phyloP scores from a whole-genome alignment of 2,888 invertebrate genomes.

The Hypomecis atomaria region DNA sequence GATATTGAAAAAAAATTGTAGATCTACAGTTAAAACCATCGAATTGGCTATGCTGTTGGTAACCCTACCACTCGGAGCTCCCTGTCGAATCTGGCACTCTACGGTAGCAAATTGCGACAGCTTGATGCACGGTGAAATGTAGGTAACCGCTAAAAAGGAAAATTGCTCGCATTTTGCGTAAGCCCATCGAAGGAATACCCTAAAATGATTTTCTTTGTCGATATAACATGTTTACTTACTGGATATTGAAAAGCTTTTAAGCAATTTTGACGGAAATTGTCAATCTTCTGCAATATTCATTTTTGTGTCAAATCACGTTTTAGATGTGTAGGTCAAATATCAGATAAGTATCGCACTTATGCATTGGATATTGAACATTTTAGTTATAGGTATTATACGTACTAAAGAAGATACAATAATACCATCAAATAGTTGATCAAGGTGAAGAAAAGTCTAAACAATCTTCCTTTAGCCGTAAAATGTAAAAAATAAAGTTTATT shows the following conservation, averaged over 20 bases:
- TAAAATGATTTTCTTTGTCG: slow-evolving; percentile 11
- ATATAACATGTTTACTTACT: slow-evolving; percentile 12
- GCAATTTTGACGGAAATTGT: slow-evolving; percentile 12
- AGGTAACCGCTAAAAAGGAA: slow-evolving; percentile 43
- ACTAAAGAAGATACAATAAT: too few species aligned
- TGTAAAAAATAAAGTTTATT: too few species aligned
- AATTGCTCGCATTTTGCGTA: slow-evolving; percentile 35
- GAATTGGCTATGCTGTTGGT: too few species aligned
- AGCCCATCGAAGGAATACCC: slow-evolving; percentile 12
- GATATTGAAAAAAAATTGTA: too few species aligned
- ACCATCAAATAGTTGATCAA: too few species aligned
- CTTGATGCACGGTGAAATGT: slow-evolving; percentile 57
- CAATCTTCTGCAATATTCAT: neutral
- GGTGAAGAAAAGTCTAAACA: too few species aligned
- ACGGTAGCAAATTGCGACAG: slow-evolving; percentile 57
- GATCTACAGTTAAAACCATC: too few species aligned
- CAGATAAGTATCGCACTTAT: too few species aligned
- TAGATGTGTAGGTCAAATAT: too few species aligned
- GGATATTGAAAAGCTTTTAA: slow-evolving; percentile 23
- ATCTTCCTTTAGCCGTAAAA: too few species aligned
- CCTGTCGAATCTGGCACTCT: slow-evolving; percentile 36
- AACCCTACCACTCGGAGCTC: slow-evolving; percentile 23
- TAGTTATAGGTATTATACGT: too few species aligned
- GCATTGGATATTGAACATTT: too few species aligned
- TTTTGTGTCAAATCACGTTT: neutral